These are phyloP conservation scores for Toxotes jaculatrix DNA, from an alignment of 2,113 vertebrate species.

Conservation along the genomic window DNA sequence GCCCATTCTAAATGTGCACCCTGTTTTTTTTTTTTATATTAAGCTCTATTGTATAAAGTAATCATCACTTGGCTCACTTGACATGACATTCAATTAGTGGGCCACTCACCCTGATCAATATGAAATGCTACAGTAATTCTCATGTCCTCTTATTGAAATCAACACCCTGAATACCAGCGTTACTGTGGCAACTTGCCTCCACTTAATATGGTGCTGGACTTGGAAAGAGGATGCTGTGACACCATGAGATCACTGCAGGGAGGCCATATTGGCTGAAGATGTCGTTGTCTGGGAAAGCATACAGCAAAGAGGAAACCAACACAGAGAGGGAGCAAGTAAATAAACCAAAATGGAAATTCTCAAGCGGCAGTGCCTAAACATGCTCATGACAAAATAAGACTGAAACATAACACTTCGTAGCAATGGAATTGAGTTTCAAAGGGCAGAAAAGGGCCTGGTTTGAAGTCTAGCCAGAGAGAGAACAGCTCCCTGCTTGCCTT, in stretches of 20 bases:
- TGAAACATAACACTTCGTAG: conserved; percentile 25
- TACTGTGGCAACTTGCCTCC: conserved; percentile 1
- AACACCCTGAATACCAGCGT: conserved; percentile 44
- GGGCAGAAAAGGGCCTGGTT: conserved; percentile 17
- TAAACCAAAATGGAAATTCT: neutral
- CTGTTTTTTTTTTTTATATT: conserved; percentile 5
- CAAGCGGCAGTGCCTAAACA: neutral
- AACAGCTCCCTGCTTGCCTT: conserved; percentile 42
- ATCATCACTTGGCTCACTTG: conserved; percentile 41
- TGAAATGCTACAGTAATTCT: conserved; percentile 55
- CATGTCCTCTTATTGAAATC: conserved; percentile 60
- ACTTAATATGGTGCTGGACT: neutral
- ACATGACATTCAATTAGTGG: conserved; percentile 61
- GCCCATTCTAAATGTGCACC: conserved; percentile 2
- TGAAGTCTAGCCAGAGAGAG: conserved; percentile 48
- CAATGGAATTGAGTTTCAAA: conserved; percentile 29
- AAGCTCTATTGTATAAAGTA: conserved; percentile 33
- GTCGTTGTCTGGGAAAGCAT: neutral
- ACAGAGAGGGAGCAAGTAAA: neutral
- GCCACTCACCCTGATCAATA: conserved; percentile 62
- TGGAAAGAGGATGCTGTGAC: neutral
- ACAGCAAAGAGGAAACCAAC: conserved; percentile 8
- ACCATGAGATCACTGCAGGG: neutral
- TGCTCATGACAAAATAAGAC: conserved; percentile 2
- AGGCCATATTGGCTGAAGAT: neutral